Conservation (phyloP, 2,888 invertebrate species). For the Agrotis segetum region DNA sequence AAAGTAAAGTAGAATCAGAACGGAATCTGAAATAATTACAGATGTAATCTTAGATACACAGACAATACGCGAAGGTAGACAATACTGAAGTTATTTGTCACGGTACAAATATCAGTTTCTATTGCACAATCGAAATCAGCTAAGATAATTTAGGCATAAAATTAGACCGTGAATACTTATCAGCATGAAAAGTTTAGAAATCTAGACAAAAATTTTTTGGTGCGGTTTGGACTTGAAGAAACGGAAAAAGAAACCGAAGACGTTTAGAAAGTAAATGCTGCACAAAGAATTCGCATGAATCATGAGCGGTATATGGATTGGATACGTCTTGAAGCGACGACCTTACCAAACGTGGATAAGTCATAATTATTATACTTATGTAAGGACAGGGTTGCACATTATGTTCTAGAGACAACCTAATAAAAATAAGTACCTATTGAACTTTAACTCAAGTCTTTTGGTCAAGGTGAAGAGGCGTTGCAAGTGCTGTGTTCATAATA, state of each 20-base stretch:
- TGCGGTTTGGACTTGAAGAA: conserved; percentile 26
- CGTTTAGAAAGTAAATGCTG: conserved; percentile 51
- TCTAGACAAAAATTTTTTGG: conserved; percentile 34
- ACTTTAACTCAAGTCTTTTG: background rate
- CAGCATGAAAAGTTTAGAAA: conserved; percentile 43
- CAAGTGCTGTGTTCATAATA: background rate
- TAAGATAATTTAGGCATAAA: conserved; percentile 45
- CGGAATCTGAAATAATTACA: conserved; percentile 61
- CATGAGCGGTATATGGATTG: conserved; percentile 38
- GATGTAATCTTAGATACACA: conserved; percentile 61
- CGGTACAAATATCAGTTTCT: conserved; percentile 35
- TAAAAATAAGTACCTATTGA: conserved; percentile 13
- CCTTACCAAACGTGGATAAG: conserved; percentile 24
- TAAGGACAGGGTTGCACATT: conserved; percentile 2
- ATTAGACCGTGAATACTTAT: conserved; percentile 36
- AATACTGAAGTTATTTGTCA: conserved; percentile 57
- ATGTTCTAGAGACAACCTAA: background rate
- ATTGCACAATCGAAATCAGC: conserved; percentile 39
- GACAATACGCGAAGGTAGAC: conserved; percentile 52
- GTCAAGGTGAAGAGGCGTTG: conserved; percentile 23
- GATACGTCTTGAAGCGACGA: conserved; percentile 16
- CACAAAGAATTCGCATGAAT: conserved; percentile 43
- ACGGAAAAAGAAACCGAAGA: conserved; percentile 34
- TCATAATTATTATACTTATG: too few species aligned
- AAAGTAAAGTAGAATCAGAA: conserved; percentile 67